Base-by-base conservation (phyloP, 2,888 invertebrate genomes). In the Geotrupes spiniger region DNA sequence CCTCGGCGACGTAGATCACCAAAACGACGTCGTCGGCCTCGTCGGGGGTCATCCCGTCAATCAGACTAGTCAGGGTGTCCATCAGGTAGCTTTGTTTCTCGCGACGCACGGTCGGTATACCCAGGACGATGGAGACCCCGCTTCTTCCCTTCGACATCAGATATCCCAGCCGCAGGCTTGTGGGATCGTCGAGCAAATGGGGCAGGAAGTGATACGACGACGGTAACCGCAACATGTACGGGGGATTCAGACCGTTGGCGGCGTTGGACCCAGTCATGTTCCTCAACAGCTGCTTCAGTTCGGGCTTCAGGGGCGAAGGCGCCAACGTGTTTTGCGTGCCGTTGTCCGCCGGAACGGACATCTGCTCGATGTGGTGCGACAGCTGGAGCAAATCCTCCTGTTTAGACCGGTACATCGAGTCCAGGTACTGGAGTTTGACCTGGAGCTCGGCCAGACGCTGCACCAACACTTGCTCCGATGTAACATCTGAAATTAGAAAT, bases 91-190 rank as follows among this genome's bases (percentile, higher is more conserved):
- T 87, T 65, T 93, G 91, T 59, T 90, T 89, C 56, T 92, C 90
- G 31, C 96, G 77, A 61, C 85, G 86, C 4, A 96, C 93, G 0
- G 95, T 95, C 0, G 95, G 95, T 52, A 96, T 80, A 0, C 92
- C 96, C 38, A 95, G 76, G 1, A 94, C 90, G 51, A 93, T 79
- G 39, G 90, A 87, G 0, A 88, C 89, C 56, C 87, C 87, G 5
- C 78, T 77, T 46, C 89, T 78, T 1, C 84, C 85, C 53, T 83
- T 84, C 25, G 86, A 87, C 70, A 91, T 77, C 59, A 87, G 78
- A 69, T 85, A 88, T 6, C 88, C 87, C 1, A 94, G 90, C 46
- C 84, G 78, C 45, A 93, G 74, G 61, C 89, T 89, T 53, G 81
- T 76, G 0, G 87, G 85, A 66, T 89, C 85, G 54, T 85, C 85